Percentiles rank a stretch among this genome's conserved stretches.
Conservation (phyloP, 2,888 invertebrate species). For the Hyppa rectilinea region DNA sequence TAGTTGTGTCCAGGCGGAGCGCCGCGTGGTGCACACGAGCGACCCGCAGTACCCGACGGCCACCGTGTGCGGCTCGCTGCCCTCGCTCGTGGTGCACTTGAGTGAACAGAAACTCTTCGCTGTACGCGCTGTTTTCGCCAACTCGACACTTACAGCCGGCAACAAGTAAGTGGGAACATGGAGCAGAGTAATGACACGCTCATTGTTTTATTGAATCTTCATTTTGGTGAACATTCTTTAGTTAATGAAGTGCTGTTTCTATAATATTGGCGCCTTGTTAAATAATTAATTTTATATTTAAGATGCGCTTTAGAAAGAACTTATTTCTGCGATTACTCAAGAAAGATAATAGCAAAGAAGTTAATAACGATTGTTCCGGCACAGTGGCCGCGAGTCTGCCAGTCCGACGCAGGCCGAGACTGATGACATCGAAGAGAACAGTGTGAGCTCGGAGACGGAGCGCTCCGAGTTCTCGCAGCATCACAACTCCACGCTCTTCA, state of each 20-base stretch:
- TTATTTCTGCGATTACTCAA: too few species aligned
- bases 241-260: too few species aligned
- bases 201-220: too few species aligned
- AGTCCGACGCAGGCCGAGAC: constrained; percentile 48
- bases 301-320: too few species aligned
- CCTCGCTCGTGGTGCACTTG: constrained; percentile 96
- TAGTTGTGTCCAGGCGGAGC: constrained; percentile 91
- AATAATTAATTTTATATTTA: too few species aligned
- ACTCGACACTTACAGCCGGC: constrained; percentile 4
- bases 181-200: too few species aligned
- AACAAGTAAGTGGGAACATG: constrained; percentile 32
- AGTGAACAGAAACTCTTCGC: constrained; percentile 96
- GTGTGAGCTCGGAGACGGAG: constrained; percentile 86
- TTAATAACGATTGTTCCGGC: too few species aligned
- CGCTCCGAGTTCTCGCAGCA: constrained; percentile 80
- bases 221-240: too few species aligned
- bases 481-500: constrained; percentile 92
- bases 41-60: constrained; percentile 97
- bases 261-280: too few species aligned
- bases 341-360: too few species aligned
- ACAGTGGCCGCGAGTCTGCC: constrained; percentile 57
- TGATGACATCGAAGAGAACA: constrained; percentile 83
- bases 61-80: constrained; percentile 96
- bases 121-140: constrained; percentile 77
- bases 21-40: constrained; percentile 94